phyloP scores from a whole-genome alignment of 2,113 vertebrate species.

The Rhinolophus sinicus region DNA sequence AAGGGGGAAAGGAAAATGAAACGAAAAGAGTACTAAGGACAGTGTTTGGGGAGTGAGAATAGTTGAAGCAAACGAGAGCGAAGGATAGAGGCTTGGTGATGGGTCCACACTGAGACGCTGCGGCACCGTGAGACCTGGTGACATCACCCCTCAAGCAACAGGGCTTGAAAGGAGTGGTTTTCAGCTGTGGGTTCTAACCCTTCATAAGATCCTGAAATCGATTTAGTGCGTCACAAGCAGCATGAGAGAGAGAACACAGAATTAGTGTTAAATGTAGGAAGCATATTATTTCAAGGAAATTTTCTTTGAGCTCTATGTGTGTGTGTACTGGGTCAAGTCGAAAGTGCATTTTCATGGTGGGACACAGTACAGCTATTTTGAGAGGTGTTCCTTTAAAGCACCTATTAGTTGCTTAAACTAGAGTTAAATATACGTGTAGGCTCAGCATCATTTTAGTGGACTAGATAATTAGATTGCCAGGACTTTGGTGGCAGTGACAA shows the following conservation, averaged over 20 bases:
- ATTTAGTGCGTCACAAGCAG: neutral
- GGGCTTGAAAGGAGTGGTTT: neutral
- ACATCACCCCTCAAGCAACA: too few relatives aligned
- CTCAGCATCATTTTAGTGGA: neutral
- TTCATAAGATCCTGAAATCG: neutral
- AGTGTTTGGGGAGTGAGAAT: neutral
- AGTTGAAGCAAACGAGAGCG: neutral
- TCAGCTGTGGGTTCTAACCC: neutral
- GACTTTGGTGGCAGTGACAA: neutral
- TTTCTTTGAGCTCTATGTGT: neutral
- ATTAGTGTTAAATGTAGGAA: neutral
- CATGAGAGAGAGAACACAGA: neutral
- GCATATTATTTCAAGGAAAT: neutral
- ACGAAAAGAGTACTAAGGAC: neutral
- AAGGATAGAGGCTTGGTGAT: neutral
- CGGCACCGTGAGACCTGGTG: fast-evolving
- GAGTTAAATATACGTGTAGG: neutral
- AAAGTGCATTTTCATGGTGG: neutral
- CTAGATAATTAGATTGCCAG: neutral
- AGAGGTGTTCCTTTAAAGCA: neutral
- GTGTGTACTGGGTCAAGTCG: neutral
- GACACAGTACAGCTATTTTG: neutral
- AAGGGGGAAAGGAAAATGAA: neutral
- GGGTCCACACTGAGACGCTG: neutral
- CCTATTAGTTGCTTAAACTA: neutral